phyloP scores from a whole-genome alignment of 2,888 invertebrate genomes.

The Parnassius smintheus region DNA sequence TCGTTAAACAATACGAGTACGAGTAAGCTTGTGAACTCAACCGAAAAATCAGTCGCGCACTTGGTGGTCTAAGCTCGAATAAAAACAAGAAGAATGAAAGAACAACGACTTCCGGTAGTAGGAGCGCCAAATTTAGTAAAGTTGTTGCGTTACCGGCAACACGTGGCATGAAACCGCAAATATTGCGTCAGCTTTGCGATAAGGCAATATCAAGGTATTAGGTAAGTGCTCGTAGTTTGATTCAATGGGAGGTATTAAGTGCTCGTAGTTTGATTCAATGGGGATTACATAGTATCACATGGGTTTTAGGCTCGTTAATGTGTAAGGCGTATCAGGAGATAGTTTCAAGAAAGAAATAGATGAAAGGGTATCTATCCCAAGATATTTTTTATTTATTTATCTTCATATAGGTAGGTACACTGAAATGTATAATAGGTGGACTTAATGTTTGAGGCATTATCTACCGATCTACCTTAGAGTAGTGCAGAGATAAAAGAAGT shows the following conservation, averaged over 20 bases:
- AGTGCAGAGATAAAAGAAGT: no score
- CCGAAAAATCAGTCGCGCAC: background rate
- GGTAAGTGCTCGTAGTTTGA: background rate
- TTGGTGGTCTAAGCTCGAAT: conserved; percentile 9
- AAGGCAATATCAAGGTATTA: conserved; percentile 1
- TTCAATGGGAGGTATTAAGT: conserved; percentile 1
- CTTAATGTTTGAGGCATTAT: no score
- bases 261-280: background rate
- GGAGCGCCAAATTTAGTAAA: conserved; percentile 6
- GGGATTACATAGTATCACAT: background rate
- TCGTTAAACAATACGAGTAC: no score
- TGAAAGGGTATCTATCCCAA: no score
- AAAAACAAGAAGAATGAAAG: background rate
- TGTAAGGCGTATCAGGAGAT: no score
- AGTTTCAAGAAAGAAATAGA: no score
- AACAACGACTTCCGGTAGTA: conserved; percentile 8
- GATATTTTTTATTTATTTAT: no score
- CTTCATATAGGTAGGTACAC: no score
- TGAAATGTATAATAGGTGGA: no score
- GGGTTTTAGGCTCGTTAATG: no score
- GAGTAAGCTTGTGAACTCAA: no score
- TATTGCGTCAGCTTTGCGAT: conserved; percentile 13
- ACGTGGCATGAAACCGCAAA: conserved; percentile 6
- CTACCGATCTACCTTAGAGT: no score
- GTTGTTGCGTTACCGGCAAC: conserved; percentile 1